Evolutionary conservation across 1,140 invertebrate species (phyloP).

Genomic region (Heliothis virescens): DNA sequence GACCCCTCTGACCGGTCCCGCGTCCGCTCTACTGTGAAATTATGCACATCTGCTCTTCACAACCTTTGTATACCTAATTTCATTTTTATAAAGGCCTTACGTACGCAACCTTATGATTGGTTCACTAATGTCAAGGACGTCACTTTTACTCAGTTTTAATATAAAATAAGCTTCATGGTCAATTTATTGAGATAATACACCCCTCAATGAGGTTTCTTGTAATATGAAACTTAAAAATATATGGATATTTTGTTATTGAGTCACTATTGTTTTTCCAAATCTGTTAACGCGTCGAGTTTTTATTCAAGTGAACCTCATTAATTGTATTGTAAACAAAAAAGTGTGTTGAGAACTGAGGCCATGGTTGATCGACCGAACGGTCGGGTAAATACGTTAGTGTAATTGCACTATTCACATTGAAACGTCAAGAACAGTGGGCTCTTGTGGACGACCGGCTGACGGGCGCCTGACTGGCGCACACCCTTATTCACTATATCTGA

Average conservation of each 20-base stretch:
- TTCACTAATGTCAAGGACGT: constrained; percentile 4
- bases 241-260: background rate
- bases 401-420: constrained; percentile 59
- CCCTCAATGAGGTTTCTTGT: background rate
- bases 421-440: constrained; percentile 69
- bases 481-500: constrained; percentile 28
- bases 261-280: background rate
- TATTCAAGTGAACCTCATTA: constrained; percentile 20
- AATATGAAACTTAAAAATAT: background rate
- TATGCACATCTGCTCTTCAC: constrained; percentile 72
- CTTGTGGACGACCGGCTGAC: constrained; percentile 61
- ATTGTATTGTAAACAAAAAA: constrained; percentile 46
- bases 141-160: background rate
- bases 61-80: constrained; percentile 45
- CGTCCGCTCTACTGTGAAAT: constrained; percentile 78
- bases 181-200: background rate
- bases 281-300: background rate
- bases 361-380: constrained; percentile 63
- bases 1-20: constrained; percentile 74
- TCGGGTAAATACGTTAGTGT: constrained; percentile 47
- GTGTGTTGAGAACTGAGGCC: constrained; percentile 46
- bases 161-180: background rate
- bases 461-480: constrained; percentile 69
- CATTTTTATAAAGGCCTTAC: background rate
- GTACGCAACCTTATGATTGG: background rate